Evolutionary conservation across 2,113 vertebrate genomes (phyloP), one percentile per base, ranked within the genome.

Genomic region (Centropristis striata): DNA sequence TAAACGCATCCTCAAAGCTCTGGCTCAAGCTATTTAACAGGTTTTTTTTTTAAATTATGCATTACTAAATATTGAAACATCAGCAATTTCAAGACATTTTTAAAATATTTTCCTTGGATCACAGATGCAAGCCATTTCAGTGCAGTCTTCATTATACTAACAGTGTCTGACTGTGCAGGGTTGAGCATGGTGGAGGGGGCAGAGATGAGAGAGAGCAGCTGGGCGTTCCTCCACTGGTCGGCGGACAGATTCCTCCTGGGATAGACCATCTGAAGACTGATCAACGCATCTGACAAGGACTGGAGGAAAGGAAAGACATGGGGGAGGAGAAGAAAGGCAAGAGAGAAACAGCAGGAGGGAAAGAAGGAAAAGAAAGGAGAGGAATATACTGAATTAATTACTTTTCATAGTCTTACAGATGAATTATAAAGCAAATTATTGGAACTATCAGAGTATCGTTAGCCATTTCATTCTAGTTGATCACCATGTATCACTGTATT

Each of bases 101-200:
- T 28, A 8, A 61, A 36, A 23, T 3, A 3, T 41, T 21, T 53
- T 1, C 65, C 2, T 32, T 5, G 1, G 20, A 10, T 15, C 1
- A 13, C 42, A 32, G 37, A 21, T 25, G 6, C n/a, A n/a, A n/a
- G 2, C 0, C 11, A 16, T 36, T 46, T n/a, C 3, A 1, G 25
- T 8, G 9, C 4, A 7, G 5, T 5, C 1, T 1, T 37, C 2
- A 0, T 41, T 25, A 27, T 58, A 84, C 92, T 82, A n/a, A 92
- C 91, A 4, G 98, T 99, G 88, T 99, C 98, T 0, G 98, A 99
- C 87, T 99, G 98, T 18, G 98, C 98, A 7, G 98, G 98, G 77
- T 99, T 99, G 36, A 99, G 96, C 98, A 99, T 99, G 85, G 98
- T 99, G 81, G 97, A 98, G 49, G 98, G 98, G 46, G 98, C 98